Conservation (phyloP, 1,140 invertebrate genomes). For the Harpegnathos saltator region DNA sequence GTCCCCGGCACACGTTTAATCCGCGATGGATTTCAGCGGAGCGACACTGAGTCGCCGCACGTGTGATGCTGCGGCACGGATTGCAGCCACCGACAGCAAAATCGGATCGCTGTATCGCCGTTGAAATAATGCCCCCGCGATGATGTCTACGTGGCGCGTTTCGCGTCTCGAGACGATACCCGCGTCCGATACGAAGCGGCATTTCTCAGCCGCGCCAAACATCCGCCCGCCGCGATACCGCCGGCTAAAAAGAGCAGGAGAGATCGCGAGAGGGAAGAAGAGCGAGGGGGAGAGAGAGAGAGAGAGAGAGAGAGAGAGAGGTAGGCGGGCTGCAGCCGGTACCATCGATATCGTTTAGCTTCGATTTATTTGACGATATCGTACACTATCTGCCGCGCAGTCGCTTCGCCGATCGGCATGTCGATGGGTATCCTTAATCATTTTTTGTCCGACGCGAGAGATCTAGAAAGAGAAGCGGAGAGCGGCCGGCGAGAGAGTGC, state of each 20-base stretch:
- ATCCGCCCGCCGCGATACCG: background rate
- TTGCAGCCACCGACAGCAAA: background rate
- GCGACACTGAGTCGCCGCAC: no score
- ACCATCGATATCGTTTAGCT: conserved; percentile 55
- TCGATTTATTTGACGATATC: conserved; percentile 71
- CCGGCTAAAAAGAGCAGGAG: background rate
- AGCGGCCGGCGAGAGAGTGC: no score
- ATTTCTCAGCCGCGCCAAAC: no score
- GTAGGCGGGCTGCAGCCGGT: background rate
- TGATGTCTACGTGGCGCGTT: background rate
- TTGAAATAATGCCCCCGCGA: background rate
- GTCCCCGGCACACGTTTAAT: background rate
- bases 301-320: background rate
- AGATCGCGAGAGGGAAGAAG: background rate
- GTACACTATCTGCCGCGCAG: conserved; percentile 50
- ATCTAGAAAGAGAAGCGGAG: conserved; percentile 53
- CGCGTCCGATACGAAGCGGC: background rate
- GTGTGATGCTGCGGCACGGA: no score
- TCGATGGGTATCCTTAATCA: conserved; percentile 65
- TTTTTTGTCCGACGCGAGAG: conserved; percentile 59
- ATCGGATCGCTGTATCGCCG: background rate
- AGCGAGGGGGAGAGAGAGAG: background rate
- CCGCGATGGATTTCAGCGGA: background rate
- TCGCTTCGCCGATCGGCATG: conserved; percentile 52
- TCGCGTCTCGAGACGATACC: background rate